Evolutionary conservation across 2,888 invertebrate genomes (phyloP).

Genomic region (Chironomus tentans): DNA sequence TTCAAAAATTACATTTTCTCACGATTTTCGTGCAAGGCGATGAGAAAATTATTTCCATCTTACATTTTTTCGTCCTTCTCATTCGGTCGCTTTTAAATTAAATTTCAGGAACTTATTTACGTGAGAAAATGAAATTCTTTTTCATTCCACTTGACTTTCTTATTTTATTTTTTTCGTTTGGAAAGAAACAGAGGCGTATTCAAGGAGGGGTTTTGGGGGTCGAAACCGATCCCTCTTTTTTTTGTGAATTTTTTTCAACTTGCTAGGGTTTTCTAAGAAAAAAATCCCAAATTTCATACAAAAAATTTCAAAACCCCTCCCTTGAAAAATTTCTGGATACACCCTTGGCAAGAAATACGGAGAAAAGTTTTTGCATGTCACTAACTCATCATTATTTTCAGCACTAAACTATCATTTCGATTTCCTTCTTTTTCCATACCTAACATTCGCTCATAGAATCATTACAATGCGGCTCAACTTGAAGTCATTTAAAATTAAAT

Average conservation of each 20-base stretch:
- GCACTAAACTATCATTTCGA: not conserved
- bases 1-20: not conserved
- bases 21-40: not conserved
- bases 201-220: too few relatives aligned
- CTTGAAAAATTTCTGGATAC: too few relatives aligned
- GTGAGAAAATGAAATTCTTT: not conserved
- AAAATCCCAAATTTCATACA: too few relatives aligned
- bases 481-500: not conserved
- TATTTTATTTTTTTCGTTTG: not conserved
- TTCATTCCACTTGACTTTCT: not conserved
- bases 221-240: too few relatives aligned
- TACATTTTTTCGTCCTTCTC: too few relatives aligned
- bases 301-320: too few relatives aligned
- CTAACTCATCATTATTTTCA: not conserved
- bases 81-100: not conserved
- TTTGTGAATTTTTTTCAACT: too few relatives aligned
- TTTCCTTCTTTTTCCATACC: not conserved
- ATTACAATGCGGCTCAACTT: not conserved
- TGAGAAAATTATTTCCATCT: not conserved
- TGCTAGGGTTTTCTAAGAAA: too few relatives aligned
- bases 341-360: too few relatives aligned
- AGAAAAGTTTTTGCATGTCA: too few relatives aligned
- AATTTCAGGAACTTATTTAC: not conserved
- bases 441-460: not conserved
- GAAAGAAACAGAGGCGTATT: too few relatives aligned